Percentiles rank a stretch among this genome's conserved stretches.
These are phyloP conservation scores for Tragelaphus buxtoni DNA, from an alignment of 2,113 vertebrate species.

Conservation along the genomic window DNA sequence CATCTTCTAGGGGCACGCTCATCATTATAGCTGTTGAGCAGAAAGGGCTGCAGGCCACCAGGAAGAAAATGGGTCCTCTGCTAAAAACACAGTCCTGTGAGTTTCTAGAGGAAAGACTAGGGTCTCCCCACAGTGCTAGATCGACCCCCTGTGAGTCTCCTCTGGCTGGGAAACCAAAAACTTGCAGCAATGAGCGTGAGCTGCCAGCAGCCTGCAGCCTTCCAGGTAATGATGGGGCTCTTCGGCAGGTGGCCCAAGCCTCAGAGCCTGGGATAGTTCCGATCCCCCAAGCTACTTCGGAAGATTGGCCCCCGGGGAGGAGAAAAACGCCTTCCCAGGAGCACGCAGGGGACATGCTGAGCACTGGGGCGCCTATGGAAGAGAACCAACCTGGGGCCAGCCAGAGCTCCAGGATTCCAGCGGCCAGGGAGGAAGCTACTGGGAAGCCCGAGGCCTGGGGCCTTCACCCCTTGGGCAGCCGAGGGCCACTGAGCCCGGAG, in stretches of 20 bases:
- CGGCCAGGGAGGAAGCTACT: background rate
- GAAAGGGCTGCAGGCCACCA: slow-evolving; percentile 64
- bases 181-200: background rate
- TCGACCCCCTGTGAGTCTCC: background rate
- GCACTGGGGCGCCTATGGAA: background rate
- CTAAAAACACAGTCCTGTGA: background rate
- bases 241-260: background rate
- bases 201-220: background rate
- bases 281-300: background rate
- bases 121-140: background rate
- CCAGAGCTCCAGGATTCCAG: fast-evolving
- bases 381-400: fast-evolving
- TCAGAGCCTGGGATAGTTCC: background rate
- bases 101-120: background rate
- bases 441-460: background rate
- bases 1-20: background rate
- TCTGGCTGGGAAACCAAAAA: background rate
- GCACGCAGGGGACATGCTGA: fast-evolving
- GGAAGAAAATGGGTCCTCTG: background rate
- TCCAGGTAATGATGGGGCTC: fast-evolving
- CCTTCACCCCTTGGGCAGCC: background rate
- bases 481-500: background rate
- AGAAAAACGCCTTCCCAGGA: background rate
- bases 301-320: background rate
- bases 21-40: slow-evolving; percentile 67